Evolutionary conservation across 2,888 invertebrate genomes (phyloP).

Genomic region (Deroplatys truncata): DNA sequence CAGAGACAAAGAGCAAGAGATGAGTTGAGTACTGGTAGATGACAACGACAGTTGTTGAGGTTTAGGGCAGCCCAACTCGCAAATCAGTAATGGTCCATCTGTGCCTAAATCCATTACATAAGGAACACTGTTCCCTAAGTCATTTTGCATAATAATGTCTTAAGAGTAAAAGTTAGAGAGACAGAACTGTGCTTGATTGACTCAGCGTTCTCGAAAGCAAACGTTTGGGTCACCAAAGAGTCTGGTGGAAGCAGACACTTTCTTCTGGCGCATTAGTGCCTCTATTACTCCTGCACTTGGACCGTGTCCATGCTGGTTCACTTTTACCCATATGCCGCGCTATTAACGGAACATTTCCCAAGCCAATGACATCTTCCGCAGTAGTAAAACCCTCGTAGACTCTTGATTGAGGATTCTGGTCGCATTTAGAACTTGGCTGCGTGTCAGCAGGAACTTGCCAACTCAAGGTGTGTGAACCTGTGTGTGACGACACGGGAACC

Average conservation of each 20-base stretch:
- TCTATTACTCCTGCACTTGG: background rate
- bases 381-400: background rate
- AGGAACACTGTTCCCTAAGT: too few species aligned
- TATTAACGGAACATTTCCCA: background rate
- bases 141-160: too few species aligned
- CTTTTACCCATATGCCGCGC: background rate
- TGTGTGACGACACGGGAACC: background rate
- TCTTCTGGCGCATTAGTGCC: background rate
- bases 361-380: background rate
- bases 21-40: too few species aligned
- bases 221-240: too few species aligned
- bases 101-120: too few species aligned
- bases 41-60: too few species aligned
- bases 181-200: too few species aligned
- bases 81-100: too few species aligned
- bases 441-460: background rate
- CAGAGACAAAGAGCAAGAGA: too few species aligned
- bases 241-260: background rate
- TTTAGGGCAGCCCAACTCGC: too few species aligned
- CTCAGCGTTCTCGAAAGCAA: too few species aligned
- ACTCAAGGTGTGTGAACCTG: background rate
- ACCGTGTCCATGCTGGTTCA: background rate
- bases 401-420: background rate
- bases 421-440: background rate
- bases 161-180: too few species aligned